These are phyloP conservation scores for Todiramphus chloris DNA, from an alignment of 2,113 vertebrate genomes.

Conservation along the genomic window DNA sequence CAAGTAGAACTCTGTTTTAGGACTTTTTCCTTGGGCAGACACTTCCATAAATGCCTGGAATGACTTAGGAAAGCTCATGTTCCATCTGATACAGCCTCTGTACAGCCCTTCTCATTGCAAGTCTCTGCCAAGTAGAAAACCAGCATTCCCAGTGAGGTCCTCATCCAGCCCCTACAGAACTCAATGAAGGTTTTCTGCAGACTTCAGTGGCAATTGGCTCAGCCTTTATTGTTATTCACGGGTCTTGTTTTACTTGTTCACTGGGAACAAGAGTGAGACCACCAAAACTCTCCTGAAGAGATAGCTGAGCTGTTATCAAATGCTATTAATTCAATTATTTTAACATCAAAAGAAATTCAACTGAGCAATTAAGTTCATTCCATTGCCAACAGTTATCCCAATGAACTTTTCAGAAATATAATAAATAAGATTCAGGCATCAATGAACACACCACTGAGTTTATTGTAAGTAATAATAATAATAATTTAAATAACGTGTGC, in stretches of 20 bases:
- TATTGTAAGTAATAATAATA: conserved; percentile 55
- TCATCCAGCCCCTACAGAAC: neutral
- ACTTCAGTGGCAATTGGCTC: neutral
- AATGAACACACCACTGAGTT: conserved; percentile 64
- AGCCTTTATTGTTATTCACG: neutral
- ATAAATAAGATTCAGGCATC: conserved; percentile 67
- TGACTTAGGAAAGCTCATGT: neutral
- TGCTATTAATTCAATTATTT: neutral
- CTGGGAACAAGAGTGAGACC: neutral
- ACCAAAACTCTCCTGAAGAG: neutral
- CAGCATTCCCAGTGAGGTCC: neutral
- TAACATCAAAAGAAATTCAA: neutral
- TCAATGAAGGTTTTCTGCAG: neutral
- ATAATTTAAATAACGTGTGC: conserved; percentile 15
- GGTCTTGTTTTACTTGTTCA: neutral
- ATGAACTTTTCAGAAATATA: conserved; percentile 6
- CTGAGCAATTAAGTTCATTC: neutral
- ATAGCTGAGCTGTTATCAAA: neutral
- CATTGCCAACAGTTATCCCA: neutral
- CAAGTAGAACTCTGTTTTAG: neutral
- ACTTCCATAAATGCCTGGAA: neutral
- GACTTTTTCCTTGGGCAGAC: neutral
- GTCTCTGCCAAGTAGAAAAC: neutral
- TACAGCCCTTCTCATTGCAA: neutral
- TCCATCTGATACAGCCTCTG: neutral